Percentiles rank a stretch among this genome's conserved stretches.
phyloP scores from a whole-genome alignment of 2,888 invertebrate genomes.

The Halictus quadricinctus region DNA sequence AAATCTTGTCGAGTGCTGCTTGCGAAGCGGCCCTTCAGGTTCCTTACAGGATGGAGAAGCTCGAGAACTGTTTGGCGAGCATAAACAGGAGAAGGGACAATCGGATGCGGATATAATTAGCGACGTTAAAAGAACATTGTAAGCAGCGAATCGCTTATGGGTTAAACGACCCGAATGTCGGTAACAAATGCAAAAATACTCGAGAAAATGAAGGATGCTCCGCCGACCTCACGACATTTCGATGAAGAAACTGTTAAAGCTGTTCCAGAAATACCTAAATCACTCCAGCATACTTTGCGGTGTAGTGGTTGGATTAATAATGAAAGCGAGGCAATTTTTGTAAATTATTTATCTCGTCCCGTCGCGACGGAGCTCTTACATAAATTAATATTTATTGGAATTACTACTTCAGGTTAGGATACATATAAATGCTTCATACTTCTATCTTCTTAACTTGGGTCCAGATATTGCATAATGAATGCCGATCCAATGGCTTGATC shows the following conservation, averaged over 20 bases:
- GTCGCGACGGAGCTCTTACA: neutral
- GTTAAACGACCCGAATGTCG: neutral
- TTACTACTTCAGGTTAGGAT: neutral
- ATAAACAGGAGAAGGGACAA: neutral
- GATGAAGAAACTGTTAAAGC: constrained; percentile 11
- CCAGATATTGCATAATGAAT: no score
- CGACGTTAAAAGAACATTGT: neutral
- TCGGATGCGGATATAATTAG: constrained; percentile 11
- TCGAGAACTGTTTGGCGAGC: neutral
- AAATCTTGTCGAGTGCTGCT: constrained; percentile 9
- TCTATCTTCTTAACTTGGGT: neutral
- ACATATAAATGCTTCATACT: neutral
- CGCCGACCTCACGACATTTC: neutral
- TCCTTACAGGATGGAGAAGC: neutral
- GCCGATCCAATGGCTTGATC: no score
- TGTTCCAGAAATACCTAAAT: neutral
- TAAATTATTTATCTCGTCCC: neutral
- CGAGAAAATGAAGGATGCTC: constrained; percentile 4
- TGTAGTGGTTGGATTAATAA: neutral
- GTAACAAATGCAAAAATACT: neutral
- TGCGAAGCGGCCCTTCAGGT: neutral
- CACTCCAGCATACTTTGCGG: neutral
- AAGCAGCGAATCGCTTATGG: constrained; percentile 3
- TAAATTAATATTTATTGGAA: neutral
- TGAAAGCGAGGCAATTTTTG: neutral